These are phyloP conservation scores for Rhagonycha lutea DNA, from an alignment of 2,888 invertebrate species.

Conservation along the genomic window DNA sequence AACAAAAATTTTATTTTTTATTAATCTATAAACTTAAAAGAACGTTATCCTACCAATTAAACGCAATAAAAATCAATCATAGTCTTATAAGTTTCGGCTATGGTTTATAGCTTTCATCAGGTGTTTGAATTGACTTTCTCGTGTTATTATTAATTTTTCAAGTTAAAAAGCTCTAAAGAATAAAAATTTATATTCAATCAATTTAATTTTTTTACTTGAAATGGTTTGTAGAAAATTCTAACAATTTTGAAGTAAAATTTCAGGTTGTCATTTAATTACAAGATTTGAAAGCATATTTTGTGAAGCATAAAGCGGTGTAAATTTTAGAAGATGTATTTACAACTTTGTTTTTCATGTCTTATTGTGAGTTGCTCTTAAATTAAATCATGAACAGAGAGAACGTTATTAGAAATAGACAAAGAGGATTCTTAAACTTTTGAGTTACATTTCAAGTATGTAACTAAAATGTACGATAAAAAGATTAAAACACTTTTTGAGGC, in stretches of 20 bases:
- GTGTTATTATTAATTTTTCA: too few relatives aligned
- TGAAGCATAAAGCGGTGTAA: slow-evolving; percentile 25
- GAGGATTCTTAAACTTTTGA: not conserved
- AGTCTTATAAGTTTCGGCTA: too few relatives aligned
- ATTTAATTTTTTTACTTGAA: slow-evolving; percentile 1
- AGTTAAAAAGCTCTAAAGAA: too few relatives aligned
- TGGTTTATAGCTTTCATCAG: too few relatives aligned
- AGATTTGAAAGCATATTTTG: slow-evolving; percentile 30
- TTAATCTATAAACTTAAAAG: too few relatives aligned
- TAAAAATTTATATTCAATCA: not conserved
- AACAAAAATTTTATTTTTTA: not conserved
- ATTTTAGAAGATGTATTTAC: slow-evolving; percentile 26
- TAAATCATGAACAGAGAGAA: slow-evolving; percentile 24
- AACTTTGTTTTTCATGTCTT: slow-evolving; percentile 28
- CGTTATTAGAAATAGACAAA: not conserved
- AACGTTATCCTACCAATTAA: too few relatives aligned
- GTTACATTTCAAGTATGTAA: not conserved
- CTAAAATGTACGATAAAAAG: not conserved
- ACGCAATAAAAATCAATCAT: too few relatives aligned
- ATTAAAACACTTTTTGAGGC: not conserved
- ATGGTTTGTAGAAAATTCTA: slow-evolving; percentile 29
- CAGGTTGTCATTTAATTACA: slow-evolving; percentile 37
- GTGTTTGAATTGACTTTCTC: too few relatives aligned
- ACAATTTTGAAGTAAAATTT: slow-evolving; percentile 36
- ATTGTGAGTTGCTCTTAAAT: slow-evolving; percentile 28